Evolutionary conservation across 2,113 vertebrate genomes (phyloP), one percentile per base, ranked within the genome.

Genomic region (Phaetusa simplex): DNA sequence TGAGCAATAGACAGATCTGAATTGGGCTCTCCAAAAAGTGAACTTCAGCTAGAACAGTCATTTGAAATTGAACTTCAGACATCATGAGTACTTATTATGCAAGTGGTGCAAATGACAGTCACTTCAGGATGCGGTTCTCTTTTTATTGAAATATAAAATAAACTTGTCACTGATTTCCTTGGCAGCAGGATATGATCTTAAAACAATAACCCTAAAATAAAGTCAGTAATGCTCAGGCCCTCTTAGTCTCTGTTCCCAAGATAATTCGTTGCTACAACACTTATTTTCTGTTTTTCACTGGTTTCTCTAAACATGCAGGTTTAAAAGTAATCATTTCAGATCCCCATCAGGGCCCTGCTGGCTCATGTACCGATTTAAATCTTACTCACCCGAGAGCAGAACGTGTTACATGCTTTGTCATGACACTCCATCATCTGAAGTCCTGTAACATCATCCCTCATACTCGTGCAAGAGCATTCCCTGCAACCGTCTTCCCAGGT

Each of bases 401-500:
- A 98, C 2, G 82, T 98, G 74, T 99, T 98, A 73, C 99, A 99
- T 38, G 95, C 65, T 70, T 98, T 99, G 32, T 98, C 96, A 2
- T 77, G 96, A 84, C 99, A 99, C 95, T 99, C 98, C 16, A 95
- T 95, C 82, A 98, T 93, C 29, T 97, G 98, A 88, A 99, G 98
- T 11, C 98, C 98, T 4, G 98, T 98, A 64, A 98, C 93, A 23
- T 94, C 96, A 82, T 99, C 99, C 87, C 97, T 98, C 81, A 97
- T 93, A 40, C 97, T 81, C 0, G 98, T 99, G 96, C 99, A 99
- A 30, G 84, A 97, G 81, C 99, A 99, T 12, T 97, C 97, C 22
- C 98, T 97, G 13, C 99, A 99, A 43, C 97, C 98, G 42, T 99
- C 98, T 66, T 99, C 98, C 99, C 99, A 99, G 47, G 97, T 92